Percentiles rank a stretch among this genome's conserved stretches.
Evolutionary conservation across 1,140 invertebrate species (phyloP).

Genomic region (Papilio xuthus): DNA sequence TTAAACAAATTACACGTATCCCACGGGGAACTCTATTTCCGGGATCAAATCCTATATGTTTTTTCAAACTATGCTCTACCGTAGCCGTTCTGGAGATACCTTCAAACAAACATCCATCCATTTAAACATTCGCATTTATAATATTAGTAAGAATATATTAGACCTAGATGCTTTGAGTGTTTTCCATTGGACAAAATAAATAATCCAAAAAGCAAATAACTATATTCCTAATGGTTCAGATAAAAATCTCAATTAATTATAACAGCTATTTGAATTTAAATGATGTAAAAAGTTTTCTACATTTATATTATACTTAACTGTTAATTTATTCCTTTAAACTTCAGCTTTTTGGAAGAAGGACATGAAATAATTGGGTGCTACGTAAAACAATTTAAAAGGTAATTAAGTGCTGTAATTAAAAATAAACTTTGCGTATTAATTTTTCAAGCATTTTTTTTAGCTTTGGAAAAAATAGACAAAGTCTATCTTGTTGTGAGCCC

Average conservation of each 20-base stretch:
- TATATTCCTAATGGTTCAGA: background rate
- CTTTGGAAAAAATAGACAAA: background rate
- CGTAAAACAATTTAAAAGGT: background rate
- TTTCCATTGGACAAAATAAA: background rate
- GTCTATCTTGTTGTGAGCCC: background rate
- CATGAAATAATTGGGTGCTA: background rate
- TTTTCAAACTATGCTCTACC: too few species aligned
- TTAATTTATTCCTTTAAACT: background rate
- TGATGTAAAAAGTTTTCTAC: background rate
- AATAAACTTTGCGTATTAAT: background rate
- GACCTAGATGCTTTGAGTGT: background rate
- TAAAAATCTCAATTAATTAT: background rate
- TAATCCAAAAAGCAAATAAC: background rate
- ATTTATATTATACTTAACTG: background rate
- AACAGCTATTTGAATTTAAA: background rate
- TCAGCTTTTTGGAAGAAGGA: background rate
- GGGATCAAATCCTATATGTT: too few species aligned
- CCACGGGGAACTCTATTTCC: too few species aligned
- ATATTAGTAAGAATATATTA: too few species aligned
- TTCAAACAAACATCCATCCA: too few species aligned
- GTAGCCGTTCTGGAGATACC: too few species aligned
- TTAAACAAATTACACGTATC: too few species aligned
- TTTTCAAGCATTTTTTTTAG: background rate
- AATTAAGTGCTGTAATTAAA: background rate
- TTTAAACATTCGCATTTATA: too few species aligned